Conservation (phyloP, 2,888 invertebrate species). For the Corbicula japonica region DNA sequence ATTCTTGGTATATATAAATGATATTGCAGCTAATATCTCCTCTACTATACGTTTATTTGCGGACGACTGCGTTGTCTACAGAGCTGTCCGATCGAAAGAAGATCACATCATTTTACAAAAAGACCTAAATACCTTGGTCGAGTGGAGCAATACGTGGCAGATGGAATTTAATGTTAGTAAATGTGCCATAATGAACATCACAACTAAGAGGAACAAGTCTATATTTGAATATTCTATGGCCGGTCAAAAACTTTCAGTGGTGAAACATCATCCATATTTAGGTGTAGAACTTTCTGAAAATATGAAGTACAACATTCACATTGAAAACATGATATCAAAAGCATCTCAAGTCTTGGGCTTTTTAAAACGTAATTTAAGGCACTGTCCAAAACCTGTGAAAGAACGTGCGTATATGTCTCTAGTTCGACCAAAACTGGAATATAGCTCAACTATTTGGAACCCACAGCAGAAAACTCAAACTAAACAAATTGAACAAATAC, state of each 20-base stretch:
- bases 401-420: slow-evolving; percentile 8
- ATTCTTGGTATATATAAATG: slow-evolving; percentile 23
- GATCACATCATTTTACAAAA: background rate
- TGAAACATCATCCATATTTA: slow-evolving; percentile 37
- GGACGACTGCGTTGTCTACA: slow-evolving; percentile 24
- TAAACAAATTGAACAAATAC: slow-evolving; percentile 3
- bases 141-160: slow-evolving; percentile 5
- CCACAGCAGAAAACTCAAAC: slow-evolving; percentile 1
- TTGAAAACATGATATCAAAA: slow-evolving; percentile 30
- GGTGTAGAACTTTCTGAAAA: slow-evolving; percentile 32
- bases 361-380: slow-evolving; percentile 18
- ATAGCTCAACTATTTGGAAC: background rate
- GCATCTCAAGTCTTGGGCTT: slow-evolving; percentile 28
- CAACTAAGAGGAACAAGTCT: slow-evolving; percentile 4
- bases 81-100: background rate
- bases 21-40: slow-evolving; percentile 15
- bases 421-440: slow-evolving; percentile 5
- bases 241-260: slow-evolving; percentile 30
- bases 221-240: slow-evolving; percentile 14
- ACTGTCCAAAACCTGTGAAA: background rate
- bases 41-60: slow-evolving; percentile 17
- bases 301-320: slow-evolving; percentile 27
- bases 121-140: background rate
- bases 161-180: slow-evolving; percentile 31
- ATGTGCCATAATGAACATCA: slow-evolving; percentile 27